Base-by-base conservation (phyloP, 2,113 vertebrate species). In the Channa argus region DNA sequence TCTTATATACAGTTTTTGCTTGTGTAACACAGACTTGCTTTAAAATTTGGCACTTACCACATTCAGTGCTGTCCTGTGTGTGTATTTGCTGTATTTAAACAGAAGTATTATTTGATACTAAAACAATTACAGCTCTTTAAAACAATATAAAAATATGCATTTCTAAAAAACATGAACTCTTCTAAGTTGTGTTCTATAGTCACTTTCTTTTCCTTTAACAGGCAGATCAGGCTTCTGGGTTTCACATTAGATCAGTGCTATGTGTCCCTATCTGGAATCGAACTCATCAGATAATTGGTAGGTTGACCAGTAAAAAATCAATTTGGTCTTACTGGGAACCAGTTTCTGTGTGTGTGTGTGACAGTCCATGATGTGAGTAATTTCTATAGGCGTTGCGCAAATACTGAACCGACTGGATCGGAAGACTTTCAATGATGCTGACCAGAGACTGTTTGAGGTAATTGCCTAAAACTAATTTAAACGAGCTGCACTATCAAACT, bases 251-350 rank as follows among this genome's bases (percentile, higher is more conserved):
- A 71, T 95, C 94, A 14, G 93, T 95, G 82, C 59, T 95, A 37
- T 95, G 95, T 74, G 95, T 95, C 13, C 94, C 95, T 9, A 95
- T 95, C 85, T 95, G 95, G 95, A 95, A 95, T 88, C 81, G 93
- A 79, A 95, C 93, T 63, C 94, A 95, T 83, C 94, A 95, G 86
- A 95, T 95, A 74, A 95, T 95, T 56, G 95, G 95, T 94, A 72
- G 62, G 90, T 89, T 60, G 47, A 60, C 12, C 38, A 46, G 34
- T 24, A 87, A 80, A 72, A 12, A 56, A 39, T 63, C 15, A 3
- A 61, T 65, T 52, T 53, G 44, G 7, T 46, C 2, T 68, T 14
- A 73, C 5, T 51, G 7, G 36, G 70, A 65, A 54, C 0, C 6
- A 11, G 8, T 67, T 13, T 67, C 71, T 37, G 34, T 66, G 37